A percentile compares a stretch with the other conserved stretches of the same genome.
Evolutionary conservation across 2,797 vertebrate genomes (phyloP).

Genomic region (Antrozous pallidus): DNA sequence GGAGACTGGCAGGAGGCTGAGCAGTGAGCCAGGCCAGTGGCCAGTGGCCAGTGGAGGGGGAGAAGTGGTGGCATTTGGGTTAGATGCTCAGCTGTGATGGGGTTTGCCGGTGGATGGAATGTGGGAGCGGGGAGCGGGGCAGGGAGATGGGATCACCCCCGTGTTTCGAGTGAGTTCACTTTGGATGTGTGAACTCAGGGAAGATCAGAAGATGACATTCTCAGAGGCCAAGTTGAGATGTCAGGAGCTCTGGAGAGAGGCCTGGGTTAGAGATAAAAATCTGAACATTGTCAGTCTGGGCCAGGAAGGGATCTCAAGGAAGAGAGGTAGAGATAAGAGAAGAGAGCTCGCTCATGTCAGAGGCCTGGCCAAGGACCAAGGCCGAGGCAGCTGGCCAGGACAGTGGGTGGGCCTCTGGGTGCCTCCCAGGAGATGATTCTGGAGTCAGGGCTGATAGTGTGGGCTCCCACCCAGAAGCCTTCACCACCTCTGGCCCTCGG

Average conservation of each 20-base stretch:
- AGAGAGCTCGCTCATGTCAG: background rate
- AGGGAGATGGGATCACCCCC: background rate
- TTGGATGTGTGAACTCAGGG: background rate
- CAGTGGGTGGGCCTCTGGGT: background rate
- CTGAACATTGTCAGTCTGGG: background rate
- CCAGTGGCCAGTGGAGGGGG: background rate
- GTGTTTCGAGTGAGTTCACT: background rate
- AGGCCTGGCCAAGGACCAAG: background rate
- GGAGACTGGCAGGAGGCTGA: background rate
- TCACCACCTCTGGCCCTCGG: background rate
- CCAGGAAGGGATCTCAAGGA: background rate
- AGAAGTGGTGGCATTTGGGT: background rate
- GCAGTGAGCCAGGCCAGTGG: background rate
- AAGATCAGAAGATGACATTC: background rate
- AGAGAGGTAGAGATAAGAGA: rapidly evolving
- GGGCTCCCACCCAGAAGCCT: background rate
- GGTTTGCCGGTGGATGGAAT: background rate
- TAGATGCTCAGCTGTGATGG: no score
- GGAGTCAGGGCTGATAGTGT: background rate
- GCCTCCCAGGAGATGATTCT: background rate
- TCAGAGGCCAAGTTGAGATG: background rate
- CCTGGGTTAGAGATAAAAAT: background rate
- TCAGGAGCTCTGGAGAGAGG: background rate
- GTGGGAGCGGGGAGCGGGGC: background rate
- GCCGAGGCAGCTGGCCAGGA: background rate